Evolutionary conservation across 2,888 invertebrate genomes (phyloP).

Genomic region (Rhamnusium bicolor): DNA sequence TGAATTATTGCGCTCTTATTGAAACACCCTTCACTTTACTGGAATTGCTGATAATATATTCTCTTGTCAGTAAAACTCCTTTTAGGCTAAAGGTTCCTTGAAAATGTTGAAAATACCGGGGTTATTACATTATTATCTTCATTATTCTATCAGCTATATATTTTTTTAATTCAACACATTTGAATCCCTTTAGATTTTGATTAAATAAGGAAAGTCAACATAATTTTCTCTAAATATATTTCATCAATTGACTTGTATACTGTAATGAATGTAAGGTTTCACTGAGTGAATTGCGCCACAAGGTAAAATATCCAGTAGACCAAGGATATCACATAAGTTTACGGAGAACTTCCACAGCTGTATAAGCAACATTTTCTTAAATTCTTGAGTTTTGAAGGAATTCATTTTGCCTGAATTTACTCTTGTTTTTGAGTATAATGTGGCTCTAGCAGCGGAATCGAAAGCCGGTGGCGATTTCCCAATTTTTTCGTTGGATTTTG

Average conservation of each 20-base stretch:
- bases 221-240: not conserved
- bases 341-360: constrained; percentile 56
- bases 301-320: constrained; percentile 63
- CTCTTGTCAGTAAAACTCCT: too few species aligned
- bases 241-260: constrained; percentile 48
- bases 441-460: not conserved
- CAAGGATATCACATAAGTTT: constrained; percentile 64
- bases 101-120: too few species aligned
- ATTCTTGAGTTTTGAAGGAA: not conserved
- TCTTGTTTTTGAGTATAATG: not conserved
- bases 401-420: constrained; percentile 5
- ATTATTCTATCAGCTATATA: too few species aligned
- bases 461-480: constrained; percentile 9
- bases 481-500: constrained; percentile 15
- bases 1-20: too few species aligned
- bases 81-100: too few species aligned
- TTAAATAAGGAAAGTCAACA: too few species aligned
- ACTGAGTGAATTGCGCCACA: constrained; percentile 63
- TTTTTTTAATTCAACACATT: too few species aligned
- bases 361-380: constrained; percentile 25
- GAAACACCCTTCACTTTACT: too few species aligned
- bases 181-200: too few species aligned
- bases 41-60: too few species aligned
- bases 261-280: constrained; percentile 61
- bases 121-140: too few species aligned